A percentile compares a stretch with the other conserved stretches of the same genome.
Conservation (phyloP, 2,113 vertebrate species). For the Myxocyprinus asiaticus region DNA sequence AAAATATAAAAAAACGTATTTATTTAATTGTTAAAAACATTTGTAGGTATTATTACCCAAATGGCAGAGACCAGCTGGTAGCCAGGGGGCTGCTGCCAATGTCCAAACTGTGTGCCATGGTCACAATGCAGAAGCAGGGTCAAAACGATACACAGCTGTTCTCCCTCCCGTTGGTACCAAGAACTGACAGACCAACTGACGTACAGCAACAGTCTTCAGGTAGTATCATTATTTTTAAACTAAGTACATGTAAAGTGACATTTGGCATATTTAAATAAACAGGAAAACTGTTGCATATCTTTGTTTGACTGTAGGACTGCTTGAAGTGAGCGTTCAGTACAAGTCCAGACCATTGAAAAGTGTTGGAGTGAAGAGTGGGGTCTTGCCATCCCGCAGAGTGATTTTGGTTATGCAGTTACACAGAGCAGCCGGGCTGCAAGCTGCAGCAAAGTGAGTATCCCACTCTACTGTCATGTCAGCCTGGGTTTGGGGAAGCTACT, state of each 20-base stretch:
- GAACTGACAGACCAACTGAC: slow-evolving; percentile 65
- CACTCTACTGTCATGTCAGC: background rate
- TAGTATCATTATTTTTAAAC: too few relatives aligned
- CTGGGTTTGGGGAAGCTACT: too few relatives aligned
- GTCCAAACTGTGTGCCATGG: slow-evolving; percentile 90
- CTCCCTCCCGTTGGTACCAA: slow-evolving; percentile 82
- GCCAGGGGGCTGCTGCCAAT: slow-evolving; percentile 86
- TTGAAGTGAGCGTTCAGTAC: slow-evolving; percentile 86
- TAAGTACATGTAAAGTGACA: background rate
- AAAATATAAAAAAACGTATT: background rate
- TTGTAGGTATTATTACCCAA: slow-evolving; percentile 95
- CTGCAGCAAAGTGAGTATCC: slow-evolving; percentile 83
- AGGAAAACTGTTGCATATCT: background rate
- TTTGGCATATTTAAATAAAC: too few relatives aligned
- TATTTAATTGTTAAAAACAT: background rate
- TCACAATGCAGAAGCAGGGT: slow-evolving; percentile 83
- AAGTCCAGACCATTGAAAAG: slow-evolving; percentile 68
- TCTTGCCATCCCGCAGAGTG: slow-evolving; percentile 71
- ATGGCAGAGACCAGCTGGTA: slow-evolving; percentile 92
- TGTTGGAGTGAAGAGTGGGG: slow-evolving; percentile 57
- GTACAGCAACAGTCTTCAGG: slow-evolving; percentile 77
- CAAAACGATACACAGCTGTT: slow-evolving; percentile 82
- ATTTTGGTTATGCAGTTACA: slow-evolving; percentile 83
- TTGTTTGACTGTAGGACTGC: slow-evolving; percentile 75
- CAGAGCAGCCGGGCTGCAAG: slow-evolving; percentile 88